Base-by-base conservation (phyloP, 2,113 vertebrate species). In the Chloroceryle aenea region DNA sequence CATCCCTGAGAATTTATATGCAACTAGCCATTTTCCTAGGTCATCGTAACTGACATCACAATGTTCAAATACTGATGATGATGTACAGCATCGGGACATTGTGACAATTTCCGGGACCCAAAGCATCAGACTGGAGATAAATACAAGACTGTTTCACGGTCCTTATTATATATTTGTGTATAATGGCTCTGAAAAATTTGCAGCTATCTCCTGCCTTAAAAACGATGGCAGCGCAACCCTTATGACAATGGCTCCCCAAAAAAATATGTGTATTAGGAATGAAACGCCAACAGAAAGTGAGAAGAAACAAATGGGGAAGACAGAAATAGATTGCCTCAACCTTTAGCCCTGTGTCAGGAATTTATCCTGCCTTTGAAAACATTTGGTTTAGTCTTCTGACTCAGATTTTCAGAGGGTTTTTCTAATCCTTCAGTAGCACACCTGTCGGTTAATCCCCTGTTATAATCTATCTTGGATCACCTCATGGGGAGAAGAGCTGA, bases 281-380 rank as follows among this genome's bases (percentile, higher is more conserved):
- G 21, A 85, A 87, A 93, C 1, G 8, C 30, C 74, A 85, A 85
- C n/a, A 58, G 53, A 79, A 79, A 96, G 87, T 32, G 29, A 75
- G 34, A 32, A 85, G 20, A 74, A 96, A 55, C 20, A 79, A 78
- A 94, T 48, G 71, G 77, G 53, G 82, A 85, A 64, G 69, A 95
- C n/a, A 25, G 53, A 87, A 95, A 94, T 73, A 83, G 85, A 87
- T 38, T 64, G 67, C 62, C 78, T 90, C 58, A 85, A 69, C 88
- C 92, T 93, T 90, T 76, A 91, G 74, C 88, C 87, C 71, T 0
- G 11, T 27, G 74, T 48, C 92, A 90, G 90, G 62, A 93, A 87
- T 91, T 96, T 72, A 72, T 72, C 75, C 85, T 61, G 62, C 62
- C 36, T 93, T 85, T 59, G 78, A 87, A 82, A 95, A 95, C n/a